Evolutionary conservation across 2,113 vertebrate genomes (phyloP), one percentile per base, ranked within the genome.

Genomic region (Coreoperca whiteheadi): DNA sequence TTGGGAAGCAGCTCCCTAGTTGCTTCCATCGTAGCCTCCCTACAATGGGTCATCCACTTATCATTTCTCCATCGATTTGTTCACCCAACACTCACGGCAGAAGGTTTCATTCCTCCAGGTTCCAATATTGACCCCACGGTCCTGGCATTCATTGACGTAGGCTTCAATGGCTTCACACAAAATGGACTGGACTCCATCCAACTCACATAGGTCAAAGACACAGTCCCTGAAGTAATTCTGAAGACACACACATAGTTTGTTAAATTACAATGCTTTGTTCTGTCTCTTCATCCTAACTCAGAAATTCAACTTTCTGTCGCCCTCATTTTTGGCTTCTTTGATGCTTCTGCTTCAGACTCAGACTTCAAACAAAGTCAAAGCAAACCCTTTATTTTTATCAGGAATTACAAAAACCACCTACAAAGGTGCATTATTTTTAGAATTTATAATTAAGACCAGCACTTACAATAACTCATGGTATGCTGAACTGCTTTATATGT

Each of bases 81-180:
- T 73, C 7, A 39, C 3, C n/a, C 15, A 53, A 77, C 30, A 88
- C 91, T 95, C 66, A 94, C 95, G 91, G 79, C 95, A 96, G 91
- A 97, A 92, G 54, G 94, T 94, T 48, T 87, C 82, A 66, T 96
- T 96, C 87, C 96, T 96, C 96, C 95, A 96, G 50, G 91, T 9
- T 74, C 92, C 85, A 5, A 96, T 86, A 57, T 56, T 91, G 77
- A 97, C 94, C 30, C 95, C 96, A 32, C 94, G 94, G 87, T 96
- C 93, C 89, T 93, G 93, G 87, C 96, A 96, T 73, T 95, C 94
- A 21, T 94, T 95, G 32, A 93, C 91, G 1, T 96, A 96, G 25
- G 95, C 92, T 83, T 95, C 96, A 7, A 96, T 92, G 37, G 95
- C 94, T 79, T 95, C 94, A 68, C 96, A 96, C 59, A 96, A 86